Conservation (phyloP, 2,888 invertebrate species). For the Macropis europaea region DNA sequence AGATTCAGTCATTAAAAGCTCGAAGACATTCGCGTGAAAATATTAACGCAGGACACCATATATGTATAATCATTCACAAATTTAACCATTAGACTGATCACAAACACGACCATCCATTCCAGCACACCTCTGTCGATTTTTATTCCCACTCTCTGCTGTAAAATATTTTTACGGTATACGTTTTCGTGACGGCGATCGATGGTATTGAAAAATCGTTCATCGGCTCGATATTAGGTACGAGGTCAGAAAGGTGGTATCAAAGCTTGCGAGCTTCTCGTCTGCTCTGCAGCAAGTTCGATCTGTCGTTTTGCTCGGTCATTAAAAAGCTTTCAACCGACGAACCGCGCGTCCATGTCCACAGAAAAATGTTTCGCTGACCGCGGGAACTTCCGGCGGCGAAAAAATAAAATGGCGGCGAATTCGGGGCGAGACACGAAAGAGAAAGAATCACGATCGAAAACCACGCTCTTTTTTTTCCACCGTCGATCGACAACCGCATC, state of each 20-base stretch:
- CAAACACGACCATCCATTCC: too few species aligned
- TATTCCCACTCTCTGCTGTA: too few species aligned
- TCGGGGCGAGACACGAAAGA: conserved; percentile 2
- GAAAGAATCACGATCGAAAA: conserved; percentile 53
- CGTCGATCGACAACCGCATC: conserved; percentile 44
- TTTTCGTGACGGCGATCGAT: too few species aligned
- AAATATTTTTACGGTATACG: too few species aligned
- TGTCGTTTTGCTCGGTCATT: conserved; percentile 64
- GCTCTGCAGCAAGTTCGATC: conserved; percentile 37
- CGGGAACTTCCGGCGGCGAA: conserved; percentile 47
- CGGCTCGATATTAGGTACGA: conserved; percentile 2
- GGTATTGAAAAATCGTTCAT: conserved; percentile 2
- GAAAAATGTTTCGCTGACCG: conserved; percentile 63
- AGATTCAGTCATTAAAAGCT: too few species aligned
- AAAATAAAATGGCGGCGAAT: conserved; percentile 16
- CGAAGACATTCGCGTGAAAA: too few species aligned
- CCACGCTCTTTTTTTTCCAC: conserved; percentile 52
- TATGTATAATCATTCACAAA: too few species aligned
- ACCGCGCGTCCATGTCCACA: conserved; percentile 50
- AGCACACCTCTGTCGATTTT: too few species aligned
- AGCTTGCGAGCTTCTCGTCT: neutral
- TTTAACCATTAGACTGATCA: too few species aligned
- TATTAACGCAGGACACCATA: too few species aligned
- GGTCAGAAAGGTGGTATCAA: neutral
- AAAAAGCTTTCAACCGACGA: conserved; percentile 67